Base-by-base conservation (phyloP, 1,140 invertebrate genomes). In the Macrocentrus cingulum region DNA sequence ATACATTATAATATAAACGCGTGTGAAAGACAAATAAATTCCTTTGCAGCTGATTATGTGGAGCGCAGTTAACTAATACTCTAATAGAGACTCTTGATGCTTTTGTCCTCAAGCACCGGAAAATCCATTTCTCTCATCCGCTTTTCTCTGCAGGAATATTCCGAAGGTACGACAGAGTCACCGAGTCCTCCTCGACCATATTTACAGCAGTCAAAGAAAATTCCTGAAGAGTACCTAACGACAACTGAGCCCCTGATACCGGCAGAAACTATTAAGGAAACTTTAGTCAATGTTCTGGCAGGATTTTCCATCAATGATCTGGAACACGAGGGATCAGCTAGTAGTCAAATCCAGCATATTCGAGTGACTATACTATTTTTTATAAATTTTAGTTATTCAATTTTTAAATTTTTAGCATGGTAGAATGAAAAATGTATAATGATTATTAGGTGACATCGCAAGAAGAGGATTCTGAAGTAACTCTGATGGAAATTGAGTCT, bases 191-290 rank as follows among this genome's bases (percentile, higher is more conserved):
- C 69, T 23, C 70, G 67, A 59, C 85, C 82, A 62, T 83, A 83
- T 70, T 81, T 84, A 46, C 81, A 75, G 3, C 76, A 80, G 8
- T 85, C 86, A 11, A 92, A 91, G 72, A 83, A 88, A 71, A 92
- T 92, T 58, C 89, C 89, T 32, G 80, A 85, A 6, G 86, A 90
- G 65, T 91, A 88, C 72, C 82, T 91, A n/a, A 88, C 86, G 1
- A 87, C 87, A 3, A 81, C 80, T 1, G 70, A 80, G 45, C 75
- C 81, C 2, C 65, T 60, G 18, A 41, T 8, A 16, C 19, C 57
- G 51, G 72, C 7, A 52, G 42, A 37, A 48, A 66, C 15, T 37
- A 66, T 49, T 49, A 41, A 64, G 41, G 37, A 66, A 62, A 25
- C 2, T 29, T 64, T 53, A 37, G 56, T 53, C 2, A 66, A 63